Percentiles rank a stretch among this genome's conserved stretches.
These are phyloP conservation scores for Apus apus DNA, from an alignment of 2,113 vertebrate species.

Conservation along the genomic window DNA sequence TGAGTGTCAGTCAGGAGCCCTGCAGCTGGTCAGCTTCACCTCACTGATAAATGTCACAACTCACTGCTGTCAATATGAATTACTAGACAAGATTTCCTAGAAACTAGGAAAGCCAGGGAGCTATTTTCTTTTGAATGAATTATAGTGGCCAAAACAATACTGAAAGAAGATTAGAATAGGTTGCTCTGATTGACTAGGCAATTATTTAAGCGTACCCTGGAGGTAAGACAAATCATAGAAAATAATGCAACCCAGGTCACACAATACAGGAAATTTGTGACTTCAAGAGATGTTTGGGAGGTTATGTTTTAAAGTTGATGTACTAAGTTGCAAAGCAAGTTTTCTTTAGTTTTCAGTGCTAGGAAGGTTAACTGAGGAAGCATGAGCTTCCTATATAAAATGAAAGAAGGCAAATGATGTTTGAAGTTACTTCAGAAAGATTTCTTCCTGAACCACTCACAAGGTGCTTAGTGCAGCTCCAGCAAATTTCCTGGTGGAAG, in stretches of 20 bases:
- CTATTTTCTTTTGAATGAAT: slow-evolving; percentile 36
- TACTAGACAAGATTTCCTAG: slow-evolving; percentile 47
- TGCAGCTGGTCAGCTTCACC: slow-evolving; percentile 63
- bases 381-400: background rate
- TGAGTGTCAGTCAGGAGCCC: slow-evolving; percentile 56
- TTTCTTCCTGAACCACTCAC: background rate
- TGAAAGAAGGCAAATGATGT: background rate
- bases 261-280: background rate
- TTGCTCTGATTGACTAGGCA: background rate
- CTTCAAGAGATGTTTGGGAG: background rate
- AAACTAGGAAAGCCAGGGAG: background rate
- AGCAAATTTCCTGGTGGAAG: background rate
- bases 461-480: background rate
- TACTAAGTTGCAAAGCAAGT: background rate
- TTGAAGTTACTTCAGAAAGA: background rate
- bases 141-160: background rate
- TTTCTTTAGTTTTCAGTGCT: background rate
- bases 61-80: slow-evolving; percentile 65
- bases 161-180: background rate
- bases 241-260: background rate
- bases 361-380: background rate
- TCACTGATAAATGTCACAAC: slow-evolving; percentile 43
- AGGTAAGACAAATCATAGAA: background rate
- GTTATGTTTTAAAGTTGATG: background rate
- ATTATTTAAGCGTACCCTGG: slow-evolving; percentile 3